Evolutionary conservation across 2,113 vertebrate genomes (phyloP).

Genomic region (Oxyruncus cristatus): DNA sequence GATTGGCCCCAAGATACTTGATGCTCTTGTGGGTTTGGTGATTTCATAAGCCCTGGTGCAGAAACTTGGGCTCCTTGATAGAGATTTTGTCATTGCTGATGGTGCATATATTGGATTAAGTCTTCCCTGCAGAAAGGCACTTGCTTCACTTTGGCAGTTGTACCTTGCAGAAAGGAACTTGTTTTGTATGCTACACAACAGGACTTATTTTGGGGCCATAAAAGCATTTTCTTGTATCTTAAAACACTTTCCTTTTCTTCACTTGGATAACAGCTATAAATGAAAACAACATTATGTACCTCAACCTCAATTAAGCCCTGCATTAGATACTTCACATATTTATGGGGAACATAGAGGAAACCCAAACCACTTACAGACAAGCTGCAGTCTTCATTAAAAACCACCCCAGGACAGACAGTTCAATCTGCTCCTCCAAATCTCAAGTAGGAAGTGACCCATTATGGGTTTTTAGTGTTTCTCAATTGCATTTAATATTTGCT

Average conservation of each 20-base stretch:
- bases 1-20: not conserved
- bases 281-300: not conserved
- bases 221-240: not conserved
- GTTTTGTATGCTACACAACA: not conserved
- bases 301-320: not conserved
- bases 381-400: not conserved
- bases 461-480: not conserved
- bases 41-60: not conserved
- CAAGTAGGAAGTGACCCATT: not conserved
- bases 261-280: not conserved
- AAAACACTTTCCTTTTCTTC: not conserved
- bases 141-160: not conserved
- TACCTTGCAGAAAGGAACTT: not conserved
- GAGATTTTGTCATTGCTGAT: not conserved
- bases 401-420: not conserved
- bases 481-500: not conserved
- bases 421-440: not conserved
- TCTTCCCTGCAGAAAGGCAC: not conserved
- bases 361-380: not conserved
- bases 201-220: not conserved
- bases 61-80: not conserved
- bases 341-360: not conserved
- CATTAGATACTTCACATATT: not conserved
- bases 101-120: not conserved
- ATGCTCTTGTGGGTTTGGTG: accelerated